phyloP scores from a whole-genome alignment of 2,113 vertebrate species.

The Mirza zaza region DNA sequence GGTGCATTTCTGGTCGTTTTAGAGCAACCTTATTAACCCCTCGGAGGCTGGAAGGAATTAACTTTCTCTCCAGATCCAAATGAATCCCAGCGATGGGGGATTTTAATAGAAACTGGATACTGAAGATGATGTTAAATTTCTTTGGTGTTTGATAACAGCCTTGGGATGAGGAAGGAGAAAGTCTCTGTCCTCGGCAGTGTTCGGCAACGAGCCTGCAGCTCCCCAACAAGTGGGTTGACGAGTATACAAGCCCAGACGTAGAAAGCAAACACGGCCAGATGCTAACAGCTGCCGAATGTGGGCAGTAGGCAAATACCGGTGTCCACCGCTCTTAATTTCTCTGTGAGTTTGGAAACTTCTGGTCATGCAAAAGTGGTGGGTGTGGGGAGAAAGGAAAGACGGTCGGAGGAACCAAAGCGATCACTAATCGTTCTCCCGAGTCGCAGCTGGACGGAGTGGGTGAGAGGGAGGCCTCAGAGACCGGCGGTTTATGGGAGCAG shows the following conservation, averaged over 20 bases:
- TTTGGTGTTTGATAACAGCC: neutral
- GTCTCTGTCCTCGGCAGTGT: neutral
- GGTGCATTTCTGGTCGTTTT: neutral
- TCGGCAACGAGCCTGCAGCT: neutral
- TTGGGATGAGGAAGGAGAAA: neutral
- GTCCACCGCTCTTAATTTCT: neutral
- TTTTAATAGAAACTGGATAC: neutral
- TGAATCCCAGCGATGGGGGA: neutral
- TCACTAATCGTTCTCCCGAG: neutral
- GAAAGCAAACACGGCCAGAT: neutral
- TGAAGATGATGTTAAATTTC: neutral
- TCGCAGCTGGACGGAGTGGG: neutral
- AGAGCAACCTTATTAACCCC: neutral
- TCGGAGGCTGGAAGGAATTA: neutral
- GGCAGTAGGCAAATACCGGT: neutral
- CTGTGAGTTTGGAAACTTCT: neutral
- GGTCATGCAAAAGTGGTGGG: neutral
- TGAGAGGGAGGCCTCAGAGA: neutral
- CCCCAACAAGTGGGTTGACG: neutral
- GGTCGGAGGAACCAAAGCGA: neutral
- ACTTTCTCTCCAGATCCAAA: neutral
- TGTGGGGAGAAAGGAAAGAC: neutral
- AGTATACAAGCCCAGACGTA: fast-evolving
- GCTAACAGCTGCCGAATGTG: neutral
- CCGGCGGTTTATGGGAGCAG: neutral